Evolutionary conservation across 2,888 invertebrate species (phyloP).

Genomic region (Autographa pulchrina): DNA sequence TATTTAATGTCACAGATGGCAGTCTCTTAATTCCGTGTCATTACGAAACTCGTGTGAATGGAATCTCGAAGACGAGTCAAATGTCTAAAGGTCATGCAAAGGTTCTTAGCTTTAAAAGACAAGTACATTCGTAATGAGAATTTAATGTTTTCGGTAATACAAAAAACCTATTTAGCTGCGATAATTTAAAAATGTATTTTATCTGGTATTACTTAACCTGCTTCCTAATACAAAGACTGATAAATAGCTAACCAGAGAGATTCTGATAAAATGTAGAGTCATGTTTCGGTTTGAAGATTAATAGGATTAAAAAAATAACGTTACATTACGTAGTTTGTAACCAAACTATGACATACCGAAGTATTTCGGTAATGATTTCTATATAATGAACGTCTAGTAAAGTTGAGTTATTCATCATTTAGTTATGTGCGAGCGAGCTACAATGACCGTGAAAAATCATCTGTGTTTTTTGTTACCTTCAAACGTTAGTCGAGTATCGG

Average conservation of each 20-base stretch:
- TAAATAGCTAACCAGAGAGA: not conserved
- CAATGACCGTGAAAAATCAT: constrained; percentile 57
- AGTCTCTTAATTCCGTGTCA: not conserved
- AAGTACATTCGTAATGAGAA: not conserved
- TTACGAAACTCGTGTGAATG: constrained; percentile 1
- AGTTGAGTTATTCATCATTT: constrained; percentile 31
- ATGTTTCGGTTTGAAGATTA: constrained; percentile 23
- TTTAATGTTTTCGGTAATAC: not conserved
- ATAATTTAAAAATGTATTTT: not conserved
- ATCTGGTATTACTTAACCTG: not conserved
- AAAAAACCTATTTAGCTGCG: not conserved
- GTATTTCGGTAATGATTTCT: constrained; percentile 49
- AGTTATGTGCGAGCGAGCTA: constrained; percentile 17
- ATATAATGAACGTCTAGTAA: constrained; percentile 26
- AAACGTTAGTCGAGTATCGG: constrained; percentile 19
- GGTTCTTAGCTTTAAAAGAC: not conserved
- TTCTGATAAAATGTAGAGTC: constrained; percentile 17
- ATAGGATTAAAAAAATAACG: constrained; percentile 38
- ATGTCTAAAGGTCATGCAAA: constrained; percentile 1
- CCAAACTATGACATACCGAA: constrained; percentile 40
- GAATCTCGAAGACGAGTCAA: not conserved
- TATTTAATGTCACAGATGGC: constrained; percentile 1
- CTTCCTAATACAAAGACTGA: constrained; percentile 4
- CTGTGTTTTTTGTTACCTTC: constrained; percentile 43
- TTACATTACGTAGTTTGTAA: constrained; percentile 35